Evolutionary conservation across 2,113 vertebrate genomes (phyloP), one percentile per base, ranked within the genome.

Genomic region (Lates calcarifer): DNA sequence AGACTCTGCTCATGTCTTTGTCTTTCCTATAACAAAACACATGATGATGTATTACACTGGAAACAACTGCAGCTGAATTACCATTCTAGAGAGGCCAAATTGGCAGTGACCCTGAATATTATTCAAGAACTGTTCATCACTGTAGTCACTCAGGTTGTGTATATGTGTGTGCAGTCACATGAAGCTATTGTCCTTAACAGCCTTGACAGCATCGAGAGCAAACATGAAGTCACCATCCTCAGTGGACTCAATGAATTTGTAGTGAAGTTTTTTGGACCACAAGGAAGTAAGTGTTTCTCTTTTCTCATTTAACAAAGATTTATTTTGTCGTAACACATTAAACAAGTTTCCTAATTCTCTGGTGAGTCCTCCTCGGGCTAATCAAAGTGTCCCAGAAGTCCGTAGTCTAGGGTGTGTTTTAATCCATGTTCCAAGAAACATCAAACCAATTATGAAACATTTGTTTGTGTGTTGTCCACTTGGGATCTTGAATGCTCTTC

Each of bases 211-310:
- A 99, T 99, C n/a, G 98, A 99, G 94, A 99, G 98, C 94, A 99
- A 99, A 66, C 98, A 99, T 74, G 98, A 99, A 92, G 98, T 99
- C 91, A 99, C 98, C 4, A 99, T 99, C 95, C 93, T 99, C 90
- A 98, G 98, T 87, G 98, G 98, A 94, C 97, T 99, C 93, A 99
- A 99, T 81, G 98, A 99, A 95, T 99, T 99, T 90, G 97, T 99
- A 91, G 98, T 99, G 79, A 99, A 99, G 95, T 99, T 99, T 95
- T 99, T 98, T 68, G 98, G 98, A 96, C 98, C 98, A 96, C 97
- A 99, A 96, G 98, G 97, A 97, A 99, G 98, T 99, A 96, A 98
- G 98, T 97, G 86, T 53, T 78, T 49, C 35, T 83, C 2, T 77
- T 76, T 24, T 72, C 20, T 74, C 3, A 31, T 43, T 51, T 22